Evolutionary conservation across 2,113 vertebrate genomes (phyloP).

Genomic region (Galbula dea): DNA sequence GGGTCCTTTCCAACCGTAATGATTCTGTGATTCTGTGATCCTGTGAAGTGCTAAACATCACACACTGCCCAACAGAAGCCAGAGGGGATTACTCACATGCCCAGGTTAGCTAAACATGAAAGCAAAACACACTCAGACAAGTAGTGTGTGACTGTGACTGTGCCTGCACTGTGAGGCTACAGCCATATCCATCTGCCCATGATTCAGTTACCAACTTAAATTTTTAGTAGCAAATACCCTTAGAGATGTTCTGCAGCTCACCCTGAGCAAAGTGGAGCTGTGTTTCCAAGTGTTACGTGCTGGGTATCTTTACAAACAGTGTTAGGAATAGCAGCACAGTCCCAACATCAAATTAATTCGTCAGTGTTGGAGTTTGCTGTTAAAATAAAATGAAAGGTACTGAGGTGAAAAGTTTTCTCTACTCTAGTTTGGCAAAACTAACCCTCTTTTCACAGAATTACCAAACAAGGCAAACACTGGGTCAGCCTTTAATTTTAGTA

Average conservation of each 20-base stretch:
- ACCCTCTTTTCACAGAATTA: not conserved
- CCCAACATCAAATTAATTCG: not conserved
- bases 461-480: not conserved
- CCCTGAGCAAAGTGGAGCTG: not conserved
- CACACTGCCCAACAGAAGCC: not conserved
- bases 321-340: not conserved
- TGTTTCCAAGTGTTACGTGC: rapidly evolving
- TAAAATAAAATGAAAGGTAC: not conserved
- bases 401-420: not conserved
- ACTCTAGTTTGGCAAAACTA: not conserved
- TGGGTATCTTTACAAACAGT: not conserved
- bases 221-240: not conserved
- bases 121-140: not conserved
- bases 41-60: rapidly evolving
- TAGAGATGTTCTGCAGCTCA: rapidly evolving
- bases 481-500: constrained; percentile 5
- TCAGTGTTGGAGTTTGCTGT: not conserved
- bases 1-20: too few species aligned
- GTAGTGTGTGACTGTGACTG: not conserved
- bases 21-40: too few species aligned
- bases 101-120: not conserved
- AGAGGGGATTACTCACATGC: not conserved
- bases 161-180: not conserved
- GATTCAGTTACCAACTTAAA: not conserved
- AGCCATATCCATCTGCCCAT: not conserved